phyloP scores from a whole-genome alignment of 2,797 vertebrate species.

The Acipenser oxyrinchus region DNA sequence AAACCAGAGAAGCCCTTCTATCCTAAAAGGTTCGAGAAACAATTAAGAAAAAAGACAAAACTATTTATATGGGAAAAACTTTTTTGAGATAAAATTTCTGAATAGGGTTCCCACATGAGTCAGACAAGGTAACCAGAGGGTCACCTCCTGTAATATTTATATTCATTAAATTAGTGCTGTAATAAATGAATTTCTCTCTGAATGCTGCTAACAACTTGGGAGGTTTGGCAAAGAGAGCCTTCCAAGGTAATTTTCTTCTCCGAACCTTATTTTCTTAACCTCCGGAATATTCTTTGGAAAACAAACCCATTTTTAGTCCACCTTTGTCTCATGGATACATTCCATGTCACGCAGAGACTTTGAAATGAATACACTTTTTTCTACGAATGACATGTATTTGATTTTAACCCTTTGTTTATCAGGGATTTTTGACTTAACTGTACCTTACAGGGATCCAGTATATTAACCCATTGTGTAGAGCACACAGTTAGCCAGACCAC shows the following conservation, averaged over 20 bases:
- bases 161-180: constrained; percentile 56
- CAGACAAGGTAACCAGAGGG: constrained; percentile 32
- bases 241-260: constrained; percentile 29
- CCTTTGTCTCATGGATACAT: not conserved
- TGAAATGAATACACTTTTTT: not conserved
- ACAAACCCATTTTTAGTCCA: constrained; percentile 12
- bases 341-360: not conserved
- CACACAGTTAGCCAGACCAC: no score
- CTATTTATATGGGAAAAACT: constrained; percentile 32
- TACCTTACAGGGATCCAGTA: no score
- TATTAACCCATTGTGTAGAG: no score
- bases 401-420: not conserved
- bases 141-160: constrained; percentile 49
- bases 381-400: not conserved
- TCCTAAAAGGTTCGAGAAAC: constrained; percentile 38
- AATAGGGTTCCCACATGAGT: constrained; percentile 31
- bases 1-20: constrained; percentile 32
- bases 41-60: constrained; percentile 29
- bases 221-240: constrained; percentile 44
- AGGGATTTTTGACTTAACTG: no score
- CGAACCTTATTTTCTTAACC: constrained; percentile 50
- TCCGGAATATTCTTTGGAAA: constrained; percentile 32
- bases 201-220: constrained; percentile 49
- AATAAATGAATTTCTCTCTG: constrained; percentile 44
- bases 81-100: constrained; percentile 33